These are phyloP conservation scores for Dolomedes plantarius DNA, from an alignment of 2,888 invertebrate genomes.

Conservation along the genomic window DNA sequence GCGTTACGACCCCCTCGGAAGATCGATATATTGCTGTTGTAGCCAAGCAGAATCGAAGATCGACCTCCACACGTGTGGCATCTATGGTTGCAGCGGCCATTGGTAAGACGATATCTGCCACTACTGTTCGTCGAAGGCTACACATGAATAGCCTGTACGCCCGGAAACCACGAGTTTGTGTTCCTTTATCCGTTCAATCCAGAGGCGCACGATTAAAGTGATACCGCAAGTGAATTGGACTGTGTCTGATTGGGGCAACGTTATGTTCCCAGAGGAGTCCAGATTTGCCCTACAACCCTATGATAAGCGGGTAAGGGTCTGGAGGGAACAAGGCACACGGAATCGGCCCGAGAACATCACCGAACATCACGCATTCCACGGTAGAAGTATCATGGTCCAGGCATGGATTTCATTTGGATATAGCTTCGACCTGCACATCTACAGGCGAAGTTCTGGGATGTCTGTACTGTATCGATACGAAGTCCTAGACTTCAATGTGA, in stretches of 20 bases:
- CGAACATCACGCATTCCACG: slow-evolving; percentile 4
- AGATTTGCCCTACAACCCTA: slow-evolving; percentile 22
- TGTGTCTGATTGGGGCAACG: slow-evolving; percentile 3
- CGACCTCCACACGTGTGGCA: not conserved
- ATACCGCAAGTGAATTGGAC: slow-evolving; percentile 15
- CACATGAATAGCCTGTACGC: slow-evolving; percentile 18
- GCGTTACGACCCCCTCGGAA: not conserved
- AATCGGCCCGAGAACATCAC: slow-evolving; percentile 7
- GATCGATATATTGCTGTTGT: slow-evolving; percentile 10
- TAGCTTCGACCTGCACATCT: slow-evolving; percentile 7
- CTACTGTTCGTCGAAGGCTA: slow-evolving; percentile 4
- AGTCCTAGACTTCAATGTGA: slow-evolving; percentile 2
- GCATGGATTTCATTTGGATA: slow-evolving; percentile 12
- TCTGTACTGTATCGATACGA: slow-evolving; percentile 17
- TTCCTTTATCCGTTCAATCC: slow-evolving; percentile 10
- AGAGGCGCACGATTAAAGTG: not conserved
- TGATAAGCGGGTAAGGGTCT: slow-evolving; percentile 14
- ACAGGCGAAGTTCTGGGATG: not conserved
- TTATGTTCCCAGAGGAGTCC: slow-evolving; percentile 17
- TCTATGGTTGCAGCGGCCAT: slow-evolving; percentile 6
- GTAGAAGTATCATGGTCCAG: not conserved
- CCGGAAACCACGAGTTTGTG: slow-evolving; percentile 16
- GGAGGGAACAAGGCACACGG: slow-evolving; percentile 4
- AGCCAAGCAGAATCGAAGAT: slow-evolving; percentile 17
- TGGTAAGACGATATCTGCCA: slow-evolving; percentile 16